These are phyloP conservation scores for Telenomus remus DNA, from an alignment of 1,140 invertebrate genomes.

Conservation along the genomic window DNA sequence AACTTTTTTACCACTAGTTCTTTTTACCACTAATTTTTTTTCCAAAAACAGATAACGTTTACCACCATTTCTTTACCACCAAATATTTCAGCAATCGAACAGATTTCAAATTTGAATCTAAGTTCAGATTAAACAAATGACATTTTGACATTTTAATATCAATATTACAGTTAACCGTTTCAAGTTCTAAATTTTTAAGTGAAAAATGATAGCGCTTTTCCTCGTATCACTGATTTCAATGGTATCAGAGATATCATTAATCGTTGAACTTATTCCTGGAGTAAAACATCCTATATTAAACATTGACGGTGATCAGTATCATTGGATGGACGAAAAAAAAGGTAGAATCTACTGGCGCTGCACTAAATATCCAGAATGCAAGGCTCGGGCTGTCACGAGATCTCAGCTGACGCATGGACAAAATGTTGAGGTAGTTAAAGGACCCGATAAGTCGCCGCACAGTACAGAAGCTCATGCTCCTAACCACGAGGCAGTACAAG, in stretches of 20 bases:
- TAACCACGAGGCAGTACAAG: background rate
- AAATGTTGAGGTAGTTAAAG: background rate
- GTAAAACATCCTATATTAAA: background rate
- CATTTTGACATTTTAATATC: background rate
- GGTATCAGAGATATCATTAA: too few relatives aligned
- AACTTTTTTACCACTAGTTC: background rate
- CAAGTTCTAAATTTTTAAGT: background rate
- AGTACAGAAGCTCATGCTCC: background rate
- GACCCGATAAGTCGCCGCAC: conserved; percentile 4
- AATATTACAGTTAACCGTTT: background rate
- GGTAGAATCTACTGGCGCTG: conserved; percentile 10
- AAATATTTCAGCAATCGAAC: background rate
- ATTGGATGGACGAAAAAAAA: conserved; percentile 2
- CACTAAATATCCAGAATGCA: conserved; percentile 5
- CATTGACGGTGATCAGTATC: conserved; percentile 3
- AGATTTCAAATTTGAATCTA: background rate
- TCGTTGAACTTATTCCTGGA: background rate
- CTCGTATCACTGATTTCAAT: too few relatives aligned
- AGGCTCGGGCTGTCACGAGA: background rate
- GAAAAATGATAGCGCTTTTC: too few relatives aligned
- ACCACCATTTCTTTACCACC: background rate
- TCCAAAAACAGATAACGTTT: background rate
- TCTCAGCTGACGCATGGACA: background rate
- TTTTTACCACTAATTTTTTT: background rate
- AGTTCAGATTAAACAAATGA: background rate